Conservation (phyloP, 2,797 vertebrate genomes). For the Antennarius maculatus region DNA sequence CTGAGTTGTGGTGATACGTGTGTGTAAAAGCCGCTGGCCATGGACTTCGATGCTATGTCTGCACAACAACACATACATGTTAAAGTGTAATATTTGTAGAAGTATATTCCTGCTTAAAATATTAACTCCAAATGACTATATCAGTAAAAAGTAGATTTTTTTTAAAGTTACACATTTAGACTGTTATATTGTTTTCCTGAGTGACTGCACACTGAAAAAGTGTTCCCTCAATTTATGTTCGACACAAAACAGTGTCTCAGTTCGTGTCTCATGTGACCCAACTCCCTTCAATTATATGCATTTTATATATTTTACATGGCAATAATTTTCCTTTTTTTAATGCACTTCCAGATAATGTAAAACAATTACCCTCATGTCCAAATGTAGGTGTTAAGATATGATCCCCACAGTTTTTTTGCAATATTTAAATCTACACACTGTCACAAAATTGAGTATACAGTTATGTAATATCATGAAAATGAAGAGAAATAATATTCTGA, state of each 20-base stretch:
- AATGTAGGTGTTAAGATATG: background rate
- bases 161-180: background rate
- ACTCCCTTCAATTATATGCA: conserved; percentile 60
- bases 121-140: background rate
- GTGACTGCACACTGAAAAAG: background rate
- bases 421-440: background rate
- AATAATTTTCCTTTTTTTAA: background rate
- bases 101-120: conserved; percentile 3
- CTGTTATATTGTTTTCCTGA: background rate
- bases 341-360: background rate
- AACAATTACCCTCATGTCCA: background rate
- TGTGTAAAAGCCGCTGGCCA: conserved; percentile 26
- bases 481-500: conserved; percentile 40
- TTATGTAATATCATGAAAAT: conserved; percentile 55
- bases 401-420: background rate
- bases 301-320: conserved; percentile 40
- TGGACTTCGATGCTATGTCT: conserved; percentile 29
- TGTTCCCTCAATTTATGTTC: conserved; percentile 10
- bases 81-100: conserved; percentile 4
- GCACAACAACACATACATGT: conserved; percentile 21
- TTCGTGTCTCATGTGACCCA: conserved; percentile 23
- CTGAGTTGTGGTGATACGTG: conserved; percentile 17
- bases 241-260: background rate
- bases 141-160: background rate
- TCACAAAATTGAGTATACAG: conserved; percentile 30